These are phyloP conservation scores for Prosopocoilus inquinatus DNA, from an alignment of 2,888 invertebrate species.

Conservation along the genomic window DNA sequence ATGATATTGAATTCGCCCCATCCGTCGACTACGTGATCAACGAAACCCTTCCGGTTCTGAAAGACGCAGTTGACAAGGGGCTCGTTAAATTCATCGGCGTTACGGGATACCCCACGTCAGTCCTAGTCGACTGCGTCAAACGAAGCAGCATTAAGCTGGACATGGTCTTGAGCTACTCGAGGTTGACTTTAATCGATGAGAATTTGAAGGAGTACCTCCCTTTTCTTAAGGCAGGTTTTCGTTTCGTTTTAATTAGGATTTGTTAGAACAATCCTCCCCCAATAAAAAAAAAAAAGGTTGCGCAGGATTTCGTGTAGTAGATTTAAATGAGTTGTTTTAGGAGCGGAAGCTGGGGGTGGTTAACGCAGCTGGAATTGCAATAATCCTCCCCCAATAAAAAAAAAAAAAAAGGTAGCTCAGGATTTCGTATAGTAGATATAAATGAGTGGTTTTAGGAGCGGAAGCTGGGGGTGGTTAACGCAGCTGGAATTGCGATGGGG, in stretches of 20 bases:
- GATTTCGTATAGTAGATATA: neutral
- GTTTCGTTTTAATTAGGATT: neutral
- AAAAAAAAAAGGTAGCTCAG: neutral
- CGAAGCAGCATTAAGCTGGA: conserved; percentile 61
- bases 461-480: conserved; percentile 79
- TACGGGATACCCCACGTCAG: conserved; percentile 80
- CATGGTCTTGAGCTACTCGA: conserved; percentile 73
- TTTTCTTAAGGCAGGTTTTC: conserved; percentile 66
- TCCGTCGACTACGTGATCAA: conserved; percentile 71
- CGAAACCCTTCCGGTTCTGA: conserved; percentile 82
- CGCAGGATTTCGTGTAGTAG: neutral
- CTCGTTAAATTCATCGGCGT: conserved; percentile 80
- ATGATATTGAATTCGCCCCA: conserved; percentile 86
- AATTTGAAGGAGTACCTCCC: conserved; percentile 69
- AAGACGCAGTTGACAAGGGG: conserved; percentile 68
- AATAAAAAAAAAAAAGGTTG: too few species aligned
- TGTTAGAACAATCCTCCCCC: neutral
- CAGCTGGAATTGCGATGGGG: conserved; percentile 80
- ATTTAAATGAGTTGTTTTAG: conserved; percentile 48
- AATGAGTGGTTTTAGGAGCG: conserved; percentile 53
- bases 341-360: conserved; percentile 73
- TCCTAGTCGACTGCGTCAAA: conserved; percentile 72
- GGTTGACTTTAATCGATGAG: conserved; percentile 78
- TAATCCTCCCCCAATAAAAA: conserved; percentile 61
- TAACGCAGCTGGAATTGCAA: conserved; percentile 77